phyloP scores from a whole-genome alignment of 2,113 vertebrate species.

The Oxyruncus cristatus region DNA sequence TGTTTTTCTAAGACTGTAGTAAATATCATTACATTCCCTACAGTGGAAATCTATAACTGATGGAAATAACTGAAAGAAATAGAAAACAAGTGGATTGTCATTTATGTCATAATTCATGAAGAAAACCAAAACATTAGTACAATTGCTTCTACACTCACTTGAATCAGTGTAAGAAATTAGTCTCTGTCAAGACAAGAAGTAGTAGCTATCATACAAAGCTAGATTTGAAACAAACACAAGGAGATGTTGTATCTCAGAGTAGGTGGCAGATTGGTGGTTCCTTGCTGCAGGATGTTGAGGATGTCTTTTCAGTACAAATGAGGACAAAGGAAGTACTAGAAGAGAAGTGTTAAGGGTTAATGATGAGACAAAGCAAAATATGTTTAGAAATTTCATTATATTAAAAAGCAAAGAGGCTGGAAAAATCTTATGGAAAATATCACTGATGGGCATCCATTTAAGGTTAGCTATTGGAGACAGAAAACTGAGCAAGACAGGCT shows the following conservation, averaged over 20 bases:
- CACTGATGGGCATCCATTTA: neutral
- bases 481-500: neutral
- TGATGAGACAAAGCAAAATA: neutral
- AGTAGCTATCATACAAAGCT: neutral
- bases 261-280: neutral
- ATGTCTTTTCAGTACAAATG: neutral
- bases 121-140: neutral
- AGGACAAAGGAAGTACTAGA: neutral
- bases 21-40: neutral
- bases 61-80: neutral
- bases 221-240: fast-evolving
- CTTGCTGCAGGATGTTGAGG: neutral
- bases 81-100: neutral
- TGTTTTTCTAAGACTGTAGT: neutral
- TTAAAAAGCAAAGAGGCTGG: neutral
- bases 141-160: neutral
- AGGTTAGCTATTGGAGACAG: neutral
- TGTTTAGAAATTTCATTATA: neutral
- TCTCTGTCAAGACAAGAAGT: neutral
- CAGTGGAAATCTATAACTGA: neutral
- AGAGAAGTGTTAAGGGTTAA: neutral
- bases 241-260: neutral
- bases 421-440: neutral
- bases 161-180: neutral
- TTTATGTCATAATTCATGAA: neutral